Evolutionary conservation across 2,888 invertebrate genomes (phyloP), one percentile per base, ranked within the genome.

Genomic region (Cheiracanthium punctorium): DNA sequence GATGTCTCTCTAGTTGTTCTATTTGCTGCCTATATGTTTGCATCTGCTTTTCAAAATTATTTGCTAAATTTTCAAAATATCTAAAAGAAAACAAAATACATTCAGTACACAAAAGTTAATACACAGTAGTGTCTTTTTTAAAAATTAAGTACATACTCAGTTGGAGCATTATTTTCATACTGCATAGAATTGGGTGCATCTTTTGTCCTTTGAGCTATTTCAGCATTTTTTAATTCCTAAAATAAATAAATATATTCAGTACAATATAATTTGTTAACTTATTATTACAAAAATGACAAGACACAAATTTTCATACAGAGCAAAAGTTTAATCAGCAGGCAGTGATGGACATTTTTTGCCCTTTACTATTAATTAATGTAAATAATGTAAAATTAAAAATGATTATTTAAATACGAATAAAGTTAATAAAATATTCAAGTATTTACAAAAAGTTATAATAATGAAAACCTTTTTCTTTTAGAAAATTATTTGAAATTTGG

Each of bases 191-290:
- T 93, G 0, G 96, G 95, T 0, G 95, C 95, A 90, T 96, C 95
- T 89, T 95, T 95, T 0, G 95, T 96, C 88, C 95, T 93, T 90
- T 95, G 95, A 0, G 95, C 95, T 93, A 96, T 95, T 92, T 96
- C 96, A 12, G 95, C 94, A 90, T 94, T 93, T 90, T 95, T 95
- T 80, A 95, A 92, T 88, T 92, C 92, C 92, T 93, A 89, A 12
- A 89, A 87, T 17, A 43, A 43, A n/a, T n/a, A n/a, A 72, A 73
- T 12, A 37, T 10, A 28, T 43, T 30, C 58, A 69, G 17, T 29
- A 7, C 12, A 20, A n/a, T n/a, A n/a, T n/a, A n/a, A n/a, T n/a
- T n/a, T n/a, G n/a, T n/a, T n/a, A n/a, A n/a, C n/a, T n/a, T n/a
- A n/a, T n/a, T n/a, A n/a, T n/a, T n/a, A n/a, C n/a, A n/a, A n/a